A percentile compares a stretch with the other conserved stretches of the same genome.
Evolutionary conservation across 2,888 invertebrate species (phyloP).

Genomic region (Hybos culiciformis): DNA sequence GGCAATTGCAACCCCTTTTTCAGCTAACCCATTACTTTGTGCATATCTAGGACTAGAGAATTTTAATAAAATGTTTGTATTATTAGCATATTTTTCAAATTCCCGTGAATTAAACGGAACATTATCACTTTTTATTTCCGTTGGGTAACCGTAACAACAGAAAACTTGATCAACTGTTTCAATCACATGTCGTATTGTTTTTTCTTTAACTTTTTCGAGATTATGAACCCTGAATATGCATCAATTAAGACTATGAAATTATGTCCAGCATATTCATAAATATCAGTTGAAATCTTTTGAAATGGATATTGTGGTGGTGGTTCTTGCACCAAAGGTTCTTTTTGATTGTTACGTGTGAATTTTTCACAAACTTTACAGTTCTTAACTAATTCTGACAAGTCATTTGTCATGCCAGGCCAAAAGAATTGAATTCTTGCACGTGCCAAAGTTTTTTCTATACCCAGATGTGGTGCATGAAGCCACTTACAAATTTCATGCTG

Average conservation of each 20-base stretch:
- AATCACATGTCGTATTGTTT: not conserved
- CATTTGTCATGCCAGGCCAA: conserved; percentile 17
- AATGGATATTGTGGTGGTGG: conserved; percentile 6
- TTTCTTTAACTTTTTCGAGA: not conserved
- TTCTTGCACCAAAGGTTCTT: conserved; percentile 3
- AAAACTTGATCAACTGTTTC: not conserved
- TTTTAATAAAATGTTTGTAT: not conserved
- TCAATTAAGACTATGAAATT: too few relatives aligned
- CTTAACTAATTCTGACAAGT: conserved; percentile 15
- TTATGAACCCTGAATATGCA: not conserved
- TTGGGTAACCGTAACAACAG: not conserved
- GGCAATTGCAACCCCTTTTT: not conserved
- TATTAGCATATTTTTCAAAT: not conserved
- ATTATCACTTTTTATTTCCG: not conserved
- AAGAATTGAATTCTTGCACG: not conserved
- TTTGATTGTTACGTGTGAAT: conserved; percentile 4
- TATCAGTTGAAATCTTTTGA: conserved; percentile 1
- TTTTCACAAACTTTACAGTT: conserved; percentile 3
- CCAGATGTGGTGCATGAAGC: conserved; percentile 8
- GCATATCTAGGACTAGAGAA: not conserved
- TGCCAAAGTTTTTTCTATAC: conserved; percentile 8
- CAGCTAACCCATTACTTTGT: not conserved
- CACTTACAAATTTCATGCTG: conserved; percentile 4
- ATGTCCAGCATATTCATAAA: too few relatives aligned
- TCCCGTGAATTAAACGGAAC: not conserved